Evolutionary conservation across 2,888 invertebrate species (phyloP).

Genomic region (Prosopocoilus inquinatus): DNA sequence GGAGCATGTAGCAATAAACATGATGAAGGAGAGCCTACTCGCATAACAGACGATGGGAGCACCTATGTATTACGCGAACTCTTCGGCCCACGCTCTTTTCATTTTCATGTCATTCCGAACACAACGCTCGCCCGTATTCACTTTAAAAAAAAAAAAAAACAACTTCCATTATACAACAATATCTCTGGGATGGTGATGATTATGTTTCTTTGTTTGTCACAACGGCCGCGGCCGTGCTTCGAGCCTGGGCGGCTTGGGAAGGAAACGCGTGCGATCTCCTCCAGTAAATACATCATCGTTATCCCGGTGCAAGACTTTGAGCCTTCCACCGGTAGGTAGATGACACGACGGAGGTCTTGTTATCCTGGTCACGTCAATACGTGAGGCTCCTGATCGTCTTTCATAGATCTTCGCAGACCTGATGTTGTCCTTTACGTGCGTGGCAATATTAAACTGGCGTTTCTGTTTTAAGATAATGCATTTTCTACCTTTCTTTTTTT

Average conservation of each 20-base stretch:
- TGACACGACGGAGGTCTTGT: slow-evolving; percentile 4
- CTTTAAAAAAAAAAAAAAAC: too few relatives aligned
- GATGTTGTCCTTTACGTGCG: slow-evolving; percentile 4
- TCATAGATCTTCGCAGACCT: slow-evolving; percentile 4
- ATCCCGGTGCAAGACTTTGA: slow-evolving; percentile 6
- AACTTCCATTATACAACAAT: too few relatives aligned
- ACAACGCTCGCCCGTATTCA: neutral
- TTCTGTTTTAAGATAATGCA: too few relatives aligned
- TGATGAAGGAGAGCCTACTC: slow-evolving; percentile 35
- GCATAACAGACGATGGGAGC: slow-evolving; percentile 35
- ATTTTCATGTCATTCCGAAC: slow-evolving; percentile 19
- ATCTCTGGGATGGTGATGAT: too few relatives aligned
- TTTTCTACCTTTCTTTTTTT: too few relatives aligned
- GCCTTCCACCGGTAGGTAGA: slow-evolving; percentile 4
- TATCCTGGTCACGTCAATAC: slow-evolving; percentile 6
- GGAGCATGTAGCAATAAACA: slow-evolving; percentile 34
- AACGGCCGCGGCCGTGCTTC: too few relatives aligned
- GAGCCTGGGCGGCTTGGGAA: too few relatives aligned
- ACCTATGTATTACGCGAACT: slow-evolving; percentile 32
- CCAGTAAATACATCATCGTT: slow-evolving; percentile 2
- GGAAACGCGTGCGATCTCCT: neutral
- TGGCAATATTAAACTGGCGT: neutral
- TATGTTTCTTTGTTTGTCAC: too few relatives aligned
- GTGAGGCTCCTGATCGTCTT: slow-evolving; percentile 8
- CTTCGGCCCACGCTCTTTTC: slow-evolving; percentile 27